Conservation (phyloP, 2,888 invertebrate genomes). For the Dryomyza anilis region DNA sequence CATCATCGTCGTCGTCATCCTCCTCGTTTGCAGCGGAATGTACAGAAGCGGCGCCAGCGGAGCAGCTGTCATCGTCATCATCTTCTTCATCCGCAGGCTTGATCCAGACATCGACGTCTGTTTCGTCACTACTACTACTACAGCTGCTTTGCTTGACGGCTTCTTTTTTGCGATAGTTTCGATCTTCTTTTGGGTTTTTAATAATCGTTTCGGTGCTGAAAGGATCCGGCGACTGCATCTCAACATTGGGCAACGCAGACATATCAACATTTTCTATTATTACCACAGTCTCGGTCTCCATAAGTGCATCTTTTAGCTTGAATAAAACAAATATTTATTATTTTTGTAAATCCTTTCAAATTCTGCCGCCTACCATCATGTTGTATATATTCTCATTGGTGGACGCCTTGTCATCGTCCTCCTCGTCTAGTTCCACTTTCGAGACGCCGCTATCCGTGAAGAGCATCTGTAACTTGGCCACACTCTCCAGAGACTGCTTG, state of each 20-base stretch:
- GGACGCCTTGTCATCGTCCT: constrained; percentile 26
- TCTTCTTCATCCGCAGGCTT: constrained; percentile 4
- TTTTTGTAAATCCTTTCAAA: not conserved
- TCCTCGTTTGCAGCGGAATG: not conserved
- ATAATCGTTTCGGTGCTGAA: constrained; percentile 30
- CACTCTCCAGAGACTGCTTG: constrained; percentile 38
- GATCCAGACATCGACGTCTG: constrained; percentile 15
- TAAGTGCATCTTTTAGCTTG: constrained; percentile 36
- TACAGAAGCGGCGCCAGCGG: no score
- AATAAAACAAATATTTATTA: constrained; percentile 7
- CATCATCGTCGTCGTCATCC: constrained; percentile 11
- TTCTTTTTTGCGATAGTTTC: no score
- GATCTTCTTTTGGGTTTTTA: constrained; percentile 12
- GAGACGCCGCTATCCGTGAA: constrained; percentile 25
- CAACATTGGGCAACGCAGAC: constrained; percentile 14
- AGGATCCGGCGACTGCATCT: constrained; percentile 42
- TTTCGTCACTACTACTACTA: not conserved
- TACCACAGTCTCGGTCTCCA: constrained; percentile 42
- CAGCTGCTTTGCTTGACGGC: not conserved
- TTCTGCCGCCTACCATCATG: constrained; percentile 29
- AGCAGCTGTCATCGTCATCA: constrained; percentile 25
- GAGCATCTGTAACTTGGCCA: constrained; percentile 38
- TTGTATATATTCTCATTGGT: constrained; percentile 32
- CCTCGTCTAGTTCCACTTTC: constrained; percentile 41
- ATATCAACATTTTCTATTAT: constrained; percentile 24